Base-by-base conservation (phyloP, 2,888 invertebrate genomes). In the Seira sanloemensis region DNA sequence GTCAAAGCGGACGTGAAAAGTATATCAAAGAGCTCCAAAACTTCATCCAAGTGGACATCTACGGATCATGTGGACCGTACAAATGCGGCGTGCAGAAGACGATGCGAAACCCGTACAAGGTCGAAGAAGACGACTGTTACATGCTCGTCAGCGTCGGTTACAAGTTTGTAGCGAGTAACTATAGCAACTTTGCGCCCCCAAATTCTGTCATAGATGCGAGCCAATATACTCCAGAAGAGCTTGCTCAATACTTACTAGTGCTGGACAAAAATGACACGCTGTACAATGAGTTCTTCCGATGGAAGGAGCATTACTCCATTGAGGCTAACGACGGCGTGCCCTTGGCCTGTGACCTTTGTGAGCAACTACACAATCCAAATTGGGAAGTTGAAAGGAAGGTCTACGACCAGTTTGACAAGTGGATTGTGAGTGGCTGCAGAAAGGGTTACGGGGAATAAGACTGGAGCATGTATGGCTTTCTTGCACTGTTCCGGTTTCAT, bases 111-210 rank as follows among this genome's bases (percentile, higher is more conserved):
- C 89, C 89, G 1, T 85, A 88, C 50, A 89, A 90, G 73, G 89
- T 89, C 5, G 89, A 90, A 23, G 90, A 87, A 54, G 89, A 91
- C 0, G 94, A 95, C 90, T 95, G 95, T 88, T 90, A 91, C 1
- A 87, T 91, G 4, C 90, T 95, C 65, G 91, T 92, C 0, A 87
- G 87, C 46, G 78, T 86, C 0, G 89, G 92, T 7, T 95, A 95
- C 90, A 92, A 94, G 88, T 95, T 95, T 90, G 95, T 95, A 27
- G 90, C 88, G 16, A 86, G 81, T 21, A 87, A 90, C 66, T 90
- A 90, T 73, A 83, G 88, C 0, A 16, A 77, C 9, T 83, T 76
- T 65, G 88, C 89, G 1, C 90, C 90, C 0, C 89, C 89, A 1
- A 46, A 88, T 76, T 88, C 88, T 0, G 84, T 88, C 0, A 89